Evolutionary conservation across 2,797 vertebrate species (phyloP).

Genomic region (Etheostoma nigrum): DNA sequence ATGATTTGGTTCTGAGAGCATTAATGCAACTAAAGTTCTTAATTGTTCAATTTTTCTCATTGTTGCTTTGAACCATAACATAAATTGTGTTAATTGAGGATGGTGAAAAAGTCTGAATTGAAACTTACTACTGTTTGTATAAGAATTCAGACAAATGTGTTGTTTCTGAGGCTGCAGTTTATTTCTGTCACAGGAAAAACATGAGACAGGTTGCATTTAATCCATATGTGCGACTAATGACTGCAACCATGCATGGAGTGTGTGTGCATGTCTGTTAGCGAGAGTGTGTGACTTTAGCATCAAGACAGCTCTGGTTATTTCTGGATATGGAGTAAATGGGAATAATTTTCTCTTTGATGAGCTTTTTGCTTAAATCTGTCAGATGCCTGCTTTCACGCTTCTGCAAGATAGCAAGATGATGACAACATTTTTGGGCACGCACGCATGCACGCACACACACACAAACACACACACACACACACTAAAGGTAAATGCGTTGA

Average conservation of each 20-base stretch:
- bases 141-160: conserved; percentile 17
- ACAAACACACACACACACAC: neutral
- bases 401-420: conserved; percentile 42
- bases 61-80: conserved; percentile 31
- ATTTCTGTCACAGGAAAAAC: conserved; percentile 25
- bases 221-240: conserved; percentile 43
- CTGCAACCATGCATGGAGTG: conserved; percentile 29
- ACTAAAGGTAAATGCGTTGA: conserved; percentile 56
- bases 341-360: conserved; percentile 67
- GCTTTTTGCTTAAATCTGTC: conserved; percentile 59
- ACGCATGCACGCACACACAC: conserved; percentile 6
- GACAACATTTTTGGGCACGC: conserved; percentile 41
- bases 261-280: conserved; percentile 12
- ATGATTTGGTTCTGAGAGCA: conserved; percentile 53
- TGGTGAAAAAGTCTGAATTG: neutral
- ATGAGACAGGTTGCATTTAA: conserved; percentile 1
- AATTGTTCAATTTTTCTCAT: conserved; percentile 9
- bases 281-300: conserved; percentile 37
- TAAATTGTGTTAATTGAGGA: conserved; percentile 54
- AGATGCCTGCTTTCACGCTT: conserved; percentile 58
- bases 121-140: conserved; percentile 32
- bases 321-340: conserved; percentile 47
- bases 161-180: conserved; percentile 7
- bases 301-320: conserved; percentile 46
- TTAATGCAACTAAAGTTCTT: conserved; percentile 31